Base-by-base conservation (phyloP, 2,888 invertebrate species). In the Octonoba sinensis region DNA sequence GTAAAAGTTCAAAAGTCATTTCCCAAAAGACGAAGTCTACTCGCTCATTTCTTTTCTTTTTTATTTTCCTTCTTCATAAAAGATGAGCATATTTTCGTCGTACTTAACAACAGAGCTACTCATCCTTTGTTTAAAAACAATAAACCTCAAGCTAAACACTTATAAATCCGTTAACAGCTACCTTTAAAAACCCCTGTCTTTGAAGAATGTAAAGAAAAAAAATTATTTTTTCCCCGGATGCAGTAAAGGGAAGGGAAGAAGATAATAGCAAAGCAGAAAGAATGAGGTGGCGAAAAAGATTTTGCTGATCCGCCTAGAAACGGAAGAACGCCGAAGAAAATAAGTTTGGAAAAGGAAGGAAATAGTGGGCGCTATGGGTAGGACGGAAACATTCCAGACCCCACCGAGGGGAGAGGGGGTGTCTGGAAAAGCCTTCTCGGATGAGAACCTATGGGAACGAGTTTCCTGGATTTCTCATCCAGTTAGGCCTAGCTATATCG, bases 291-390 rank as follows among this genome's bases (percentile, higher is more conserved):
- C 62, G 70, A 71, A 71, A 71, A 77, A 77, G 77, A 77, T 77
- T 77, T 64, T 71, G 77, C 71, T 71, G 77, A 77, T 77, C 77
- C 77, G 46, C 46, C 77, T 36, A 36, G 36, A 36, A 36, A 36
- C 74, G 49, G 70, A 69, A 77, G 67, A 75, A 71, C 65, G 57
- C 8, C 6, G 71, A 65, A 57, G 62, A 70, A 75, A 75, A 67
- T 67, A 75, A 75, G 67, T 73, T 64, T n/a, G 76, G 62, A 24
- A 64, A 64, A 65, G 77, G 77, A 77, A 77, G 77, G 77, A 77
- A 77, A 64, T 57, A 71, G 56, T 71, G 77, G 77, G 70, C 62
- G 76, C 62, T 64, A 69, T 46, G 62, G 51, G 60, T 64, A 54
- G 62, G 67, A 76, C 76, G 76, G 77, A 77, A 77, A 71, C 77